These are phyloP conservation scores for Acanthurus lineatus DNA, from an alignment of 2,797 vertebrate genomes.

Conservation along the genomic window DNA sequence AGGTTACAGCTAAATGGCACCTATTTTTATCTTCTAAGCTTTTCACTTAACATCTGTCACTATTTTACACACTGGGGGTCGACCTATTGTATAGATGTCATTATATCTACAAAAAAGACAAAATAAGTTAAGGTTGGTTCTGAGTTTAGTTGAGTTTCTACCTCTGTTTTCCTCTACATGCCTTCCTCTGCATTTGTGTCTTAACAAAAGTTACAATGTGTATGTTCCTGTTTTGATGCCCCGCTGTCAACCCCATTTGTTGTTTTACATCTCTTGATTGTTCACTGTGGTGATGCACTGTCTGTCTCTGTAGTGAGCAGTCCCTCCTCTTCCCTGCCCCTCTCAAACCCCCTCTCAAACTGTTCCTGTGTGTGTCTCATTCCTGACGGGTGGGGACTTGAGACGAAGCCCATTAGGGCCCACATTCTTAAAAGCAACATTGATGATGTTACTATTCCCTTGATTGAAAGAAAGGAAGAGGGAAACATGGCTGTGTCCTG, in stretches of 20 bases:
- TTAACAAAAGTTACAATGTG: slow-evolving; percentile 13
- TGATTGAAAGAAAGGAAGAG: slow-evolving; percentile 78
- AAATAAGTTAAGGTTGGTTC: neutral
- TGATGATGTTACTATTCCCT: slow-evolving; percentile 80
- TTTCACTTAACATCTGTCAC: slow-evolving; percentile 27
- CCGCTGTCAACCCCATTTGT: slow-evolving; percentile 44
- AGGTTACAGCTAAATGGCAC: slow-evolving; percentile 25
- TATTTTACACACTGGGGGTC: slow-evolving; percentile 28
- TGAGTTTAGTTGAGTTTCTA: neutral
- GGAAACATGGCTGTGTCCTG: slow-evolving; percentile 70
- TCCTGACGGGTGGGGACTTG: slow-evolving; percentile 62
- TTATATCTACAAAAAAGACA: slow-evolving; percentile 23
- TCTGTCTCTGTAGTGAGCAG: slow-evolving; percentile 38
- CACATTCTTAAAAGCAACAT: slow-evolving; percentile 74
- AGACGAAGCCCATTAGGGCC: slow-evolving; percentile 70
- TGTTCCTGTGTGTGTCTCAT: slow-evolving; percentile 60
- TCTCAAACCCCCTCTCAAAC: slow-evolving; percentile 34
- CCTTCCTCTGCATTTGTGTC: neutral
- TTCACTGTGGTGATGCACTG: slow-evolving; percentile 47
- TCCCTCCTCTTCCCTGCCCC: slow-evolving; percentile 26
- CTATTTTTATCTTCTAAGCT: slow-evolving; percentile 44
- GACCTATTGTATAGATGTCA: slow-evolving; percentile 26
- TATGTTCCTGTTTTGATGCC: slow-evolving; percentile 43
- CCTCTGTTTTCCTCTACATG: neutral
- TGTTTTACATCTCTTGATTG: slow-evolving; percentile 70